A percentile compares a stretch with the other conserved stretches of the same genome.
Conservation (phyloP, 2,113 vertebrate genomes). For the Micronycteris hirsuta region DNA sequence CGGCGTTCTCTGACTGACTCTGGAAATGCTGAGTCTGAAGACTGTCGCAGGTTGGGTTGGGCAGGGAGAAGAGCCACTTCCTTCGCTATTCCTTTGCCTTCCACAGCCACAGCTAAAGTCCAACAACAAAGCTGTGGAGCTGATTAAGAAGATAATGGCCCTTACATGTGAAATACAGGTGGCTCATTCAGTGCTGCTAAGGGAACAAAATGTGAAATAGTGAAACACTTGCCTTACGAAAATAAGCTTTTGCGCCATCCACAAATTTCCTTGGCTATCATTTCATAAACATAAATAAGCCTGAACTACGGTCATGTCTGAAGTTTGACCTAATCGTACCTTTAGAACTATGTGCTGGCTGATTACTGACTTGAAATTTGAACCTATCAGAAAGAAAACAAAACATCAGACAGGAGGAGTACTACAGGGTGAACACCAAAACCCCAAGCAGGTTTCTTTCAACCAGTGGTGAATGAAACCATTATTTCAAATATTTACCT, state of each 20-base stretch:
- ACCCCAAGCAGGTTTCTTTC: slow-evolving; percentile 3
- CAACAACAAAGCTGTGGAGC: background rate
- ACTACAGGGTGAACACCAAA: slow-evolving; percentile 24
- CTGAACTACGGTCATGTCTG: slow-evolving; percentile 26
- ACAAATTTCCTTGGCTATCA: slow-evolving; percentile 30
- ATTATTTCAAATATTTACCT: slow-evolving; percentile 39
- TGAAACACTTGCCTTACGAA: background rate
- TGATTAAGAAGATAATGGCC: background rate
- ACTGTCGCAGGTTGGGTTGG: background rate
- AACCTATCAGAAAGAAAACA: slow-evolving; percentile 29
- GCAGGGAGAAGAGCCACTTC: background rate
- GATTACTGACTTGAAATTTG: slow-evolving; percentile 20
- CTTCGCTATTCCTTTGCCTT: background rate
- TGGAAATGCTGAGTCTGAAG: background rate
- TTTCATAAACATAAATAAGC: slow-evolving; percentile 41
- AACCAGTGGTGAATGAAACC: background rate
- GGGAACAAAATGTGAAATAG: background rate
- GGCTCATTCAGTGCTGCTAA: background rate
- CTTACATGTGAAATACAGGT: background rate
- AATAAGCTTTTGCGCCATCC: background rate
- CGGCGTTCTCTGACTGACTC: background rate
- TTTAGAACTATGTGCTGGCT: slow-evolving; percentile 14
- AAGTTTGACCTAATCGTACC: slow-evolving; percentile 41
- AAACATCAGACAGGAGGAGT: slow-evolving; percentile 10
- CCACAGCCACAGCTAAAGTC: background rate